Percentiles rank a stretch among this genome's conserved stretches.
Conservation (phyloP, 2,888 invertebrate genomes). For the Leptogaster cylindrica region DNA sequence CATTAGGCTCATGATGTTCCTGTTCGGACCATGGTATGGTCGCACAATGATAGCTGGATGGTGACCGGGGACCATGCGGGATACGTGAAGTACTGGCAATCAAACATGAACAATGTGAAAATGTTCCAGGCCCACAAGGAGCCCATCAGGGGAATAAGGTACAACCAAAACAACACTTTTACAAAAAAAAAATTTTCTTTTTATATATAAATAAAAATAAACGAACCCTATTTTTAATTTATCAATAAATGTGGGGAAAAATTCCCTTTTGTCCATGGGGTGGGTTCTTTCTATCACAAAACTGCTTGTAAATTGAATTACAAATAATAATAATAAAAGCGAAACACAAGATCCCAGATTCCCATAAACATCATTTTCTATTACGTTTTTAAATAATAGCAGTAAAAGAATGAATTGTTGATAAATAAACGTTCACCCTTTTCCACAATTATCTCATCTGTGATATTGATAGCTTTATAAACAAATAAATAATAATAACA, state of each 20-base stretch:
- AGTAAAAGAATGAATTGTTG: slow-evolving; percentile 14
- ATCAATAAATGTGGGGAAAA: slow-evolving; percentile 33
- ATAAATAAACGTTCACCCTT: background rate
- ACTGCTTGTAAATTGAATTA: slow-evolving; percentile 35
- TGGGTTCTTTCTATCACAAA: slow-evolving; percentile 5
- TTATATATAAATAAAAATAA: slow-evolving; percentile 43
- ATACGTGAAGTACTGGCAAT: slow-evolving; percentile 99
- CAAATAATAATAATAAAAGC: slow-evolving; percentile 39
- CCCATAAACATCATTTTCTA: slow-evolving; percentile 7
- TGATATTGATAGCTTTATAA: slow-evolving; percentile 11
- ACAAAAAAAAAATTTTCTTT: slow-evolving; percentile 45
- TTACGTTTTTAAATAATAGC: slow-evolving; percentile 2
- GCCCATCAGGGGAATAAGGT: slow-evolving; percentile 97
- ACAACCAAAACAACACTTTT: slow-evolving; percentile 60
- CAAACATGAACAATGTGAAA: slow-evolving; percentile 99
- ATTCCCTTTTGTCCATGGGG: slow-evolving; percentile 9
- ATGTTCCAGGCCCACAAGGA: slow-evolving; percentile 99
- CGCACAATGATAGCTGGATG: slow-evolving; percentile 99
- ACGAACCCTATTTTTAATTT: slow-evolving; percentile 1
- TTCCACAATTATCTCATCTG: background rate
- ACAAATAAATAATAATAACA: too few species aligned
- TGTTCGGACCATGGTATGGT: slow-evolving; percentile 99
- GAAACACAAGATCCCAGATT: slow-evolving; percentile 14
- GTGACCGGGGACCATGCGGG: slow-evolving; percentile 98
- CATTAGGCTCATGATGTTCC: slow-evolving; percentile 96